Evolutionary conservation across 2,113 vertebrate genomes (phyloP).

Genomic region (Hiodon tergisus): DNA sequence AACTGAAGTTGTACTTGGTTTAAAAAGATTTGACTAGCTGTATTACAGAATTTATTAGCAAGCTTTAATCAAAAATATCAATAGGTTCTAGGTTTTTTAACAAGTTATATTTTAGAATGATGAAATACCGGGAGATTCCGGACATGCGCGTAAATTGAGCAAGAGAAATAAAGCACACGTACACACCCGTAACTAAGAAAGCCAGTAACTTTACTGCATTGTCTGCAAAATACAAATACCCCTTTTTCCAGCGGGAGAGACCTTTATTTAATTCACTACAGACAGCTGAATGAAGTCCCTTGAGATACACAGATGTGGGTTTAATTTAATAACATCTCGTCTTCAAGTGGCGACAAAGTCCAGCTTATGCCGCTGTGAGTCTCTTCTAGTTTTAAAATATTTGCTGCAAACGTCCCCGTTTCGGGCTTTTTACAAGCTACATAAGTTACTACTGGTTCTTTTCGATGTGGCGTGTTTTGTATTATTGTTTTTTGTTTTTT

Average conservation of each 20-base stretch:
- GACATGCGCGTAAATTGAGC: neutral
- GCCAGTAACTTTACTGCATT: constrained; percentile 90
- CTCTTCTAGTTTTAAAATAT: constrained; percentile 60
- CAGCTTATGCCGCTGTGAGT: constrained; percentile 91
- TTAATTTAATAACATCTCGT: constrained; percentile 77
- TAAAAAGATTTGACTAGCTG: no score
- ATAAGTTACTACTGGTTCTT: constrained; percentile 61
- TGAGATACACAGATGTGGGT: constrained; percentile 80
- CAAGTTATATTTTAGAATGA: no score
- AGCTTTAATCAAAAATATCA: no score
- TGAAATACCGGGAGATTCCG: no score
- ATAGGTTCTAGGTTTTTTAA: no score
- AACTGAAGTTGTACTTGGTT: no score
- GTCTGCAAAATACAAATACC: constrained; percentile 94
- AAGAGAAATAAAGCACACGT: constrained; percentile 64
- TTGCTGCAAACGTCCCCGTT: constrained; percentile 73
- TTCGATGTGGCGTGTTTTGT: constrained; percentile 29
- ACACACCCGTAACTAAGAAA: constrained; percentile 81
- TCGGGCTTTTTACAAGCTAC: constrained; percentile 60
- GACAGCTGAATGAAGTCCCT: constrained; percentile 83
- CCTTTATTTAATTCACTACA: constrained; percentile 78
- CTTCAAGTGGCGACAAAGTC: constrained; percentile 92
- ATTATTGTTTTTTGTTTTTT: constrained; percentile 64
- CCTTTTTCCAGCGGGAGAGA: constrained; percentile 77
- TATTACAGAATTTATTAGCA: no score